Evolutionary conservation across 2,113 vertebrate genomes (phyloP).

Genomic region (Electrona antarctica): DNA sequence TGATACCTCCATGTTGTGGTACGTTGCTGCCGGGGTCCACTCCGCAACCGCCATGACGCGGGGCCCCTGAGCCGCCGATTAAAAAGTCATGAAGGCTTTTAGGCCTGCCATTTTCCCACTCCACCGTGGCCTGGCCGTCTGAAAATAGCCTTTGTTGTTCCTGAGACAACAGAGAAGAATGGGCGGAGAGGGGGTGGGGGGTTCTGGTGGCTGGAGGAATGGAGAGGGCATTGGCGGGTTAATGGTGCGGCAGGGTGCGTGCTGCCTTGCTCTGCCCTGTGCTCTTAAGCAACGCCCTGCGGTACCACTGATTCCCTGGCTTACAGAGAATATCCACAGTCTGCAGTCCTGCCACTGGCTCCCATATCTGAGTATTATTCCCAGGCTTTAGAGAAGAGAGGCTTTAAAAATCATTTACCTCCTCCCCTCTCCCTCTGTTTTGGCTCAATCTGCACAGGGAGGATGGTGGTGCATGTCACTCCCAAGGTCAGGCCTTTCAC

Average conservation of each 20-base stretch:
- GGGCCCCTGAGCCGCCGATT: constrained; percentile 75
- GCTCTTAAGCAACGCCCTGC: constrained; percentile 67
- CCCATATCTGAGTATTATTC: constrained; percentile 36
- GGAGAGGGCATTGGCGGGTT: constrained; percentile 35
- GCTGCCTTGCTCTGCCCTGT: constrained; percentile 54
- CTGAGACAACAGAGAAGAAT: constrained; percentile 66
- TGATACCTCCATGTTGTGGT: constrained; percentile 65
- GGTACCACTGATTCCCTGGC: constrained; percentile 36
- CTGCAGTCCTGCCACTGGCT: constrained; percentile 37
- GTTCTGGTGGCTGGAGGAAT: not conserved
- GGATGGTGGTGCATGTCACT: not conserved
- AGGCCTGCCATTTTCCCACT: constrained; percentile 60
- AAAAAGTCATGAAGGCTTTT: constrained; percentile 85
- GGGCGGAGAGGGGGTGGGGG: not conserved
- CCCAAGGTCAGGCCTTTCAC: constrained; percentile 21
- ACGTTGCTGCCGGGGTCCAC: constrained; percentile 60
- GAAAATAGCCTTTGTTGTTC: constrained; percentile 83
- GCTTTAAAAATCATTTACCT: constrained; percentile 49
- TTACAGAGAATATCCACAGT: constrained; percentile 71
- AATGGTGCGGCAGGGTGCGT: constrained; percentile 64
- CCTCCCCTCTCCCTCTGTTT: constrained; percentile 19
- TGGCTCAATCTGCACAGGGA: not conserved
- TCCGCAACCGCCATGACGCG: constrained; percentile 67
- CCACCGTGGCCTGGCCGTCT: constrained; percentile 72
- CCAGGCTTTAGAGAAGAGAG: constrained; percentile 27